Evolutionary conservation across 2,113 vertebrate genomes (phyloP), one percentile per base, ranked within the genome.

Genomic region (Coptodon bakossiorum): DNA sequence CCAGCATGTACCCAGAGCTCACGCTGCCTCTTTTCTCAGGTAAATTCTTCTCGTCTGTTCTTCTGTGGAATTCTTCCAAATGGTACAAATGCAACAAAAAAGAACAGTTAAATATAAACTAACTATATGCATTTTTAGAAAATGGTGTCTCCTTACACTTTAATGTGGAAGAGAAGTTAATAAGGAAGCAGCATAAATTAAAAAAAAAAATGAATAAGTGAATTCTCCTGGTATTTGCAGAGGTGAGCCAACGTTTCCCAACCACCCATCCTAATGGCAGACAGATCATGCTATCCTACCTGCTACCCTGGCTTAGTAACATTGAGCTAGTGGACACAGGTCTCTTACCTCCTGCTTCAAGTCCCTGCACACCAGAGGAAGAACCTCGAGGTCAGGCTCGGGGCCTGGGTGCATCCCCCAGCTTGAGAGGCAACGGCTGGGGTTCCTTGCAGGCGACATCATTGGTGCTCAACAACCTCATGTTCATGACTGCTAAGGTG

Each of bases 401-500:
- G 22, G 96, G 97, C 83, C 73, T 96, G 45, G 90, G 6, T 31
- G 43, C 45, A 48, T 78, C 94, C 48, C 97, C 92, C 6, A 97
- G 97, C 82, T 96, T 99, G n/a, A 97, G 97, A 93, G 99, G 99
- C 81, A 99, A 93, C 5, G 99, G 99, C 91, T 99, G 99, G 99
- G 98, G 99, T 31, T 99, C 98, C 38, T 96, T 98, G 19, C 98
- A 99, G 94, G 99, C 99, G 10, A 99, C 98, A 0, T 99, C 98
- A 0, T 94, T 99, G 61, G 98, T 99, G 90, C 98, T 99, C 80
- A 99, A 99, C 95, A 99, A 99, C 95, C 98, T 99, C 92, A 99
- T 99, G 99, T 99, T 99, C 92, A 99, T 99, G 98, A 99, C 98
- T 0, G 99, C 99, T 83, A 99, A 99, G 98, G 99, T 99, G 22